Evolutionary conservation across 2,113 vertebrate genomes (phyloP).

Genomic region (Lota lota): DNA sequence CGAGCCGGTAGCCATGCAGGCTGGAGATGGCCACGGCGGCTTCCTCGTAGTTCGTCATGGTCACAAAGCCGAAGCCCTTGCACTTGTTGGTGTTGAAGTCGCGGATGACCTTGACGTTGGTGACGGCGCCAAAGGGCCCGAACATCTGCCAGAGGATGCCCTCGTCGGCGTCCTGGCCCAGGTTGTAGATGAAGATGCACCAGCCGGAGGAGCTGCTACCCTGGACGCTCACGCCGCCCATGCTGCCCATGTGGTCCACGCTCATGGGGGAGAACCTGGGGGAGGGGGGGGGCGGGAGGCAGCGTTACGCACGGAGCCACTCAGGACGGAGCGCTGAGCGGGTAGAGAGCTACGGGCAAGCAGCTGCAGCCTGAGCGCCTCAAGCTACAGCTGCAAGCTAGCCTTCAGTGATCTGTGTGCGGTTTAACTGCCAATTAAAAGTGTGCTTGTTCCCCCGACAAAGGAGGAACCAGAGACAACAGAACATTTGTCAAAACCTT

Average conservation of each 20-base stretch:
- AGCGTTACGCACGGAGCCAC: background rate
- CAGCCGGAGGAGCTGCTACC: conserved; percentile 90
- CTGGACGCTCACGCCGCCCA: conserved; percentile 88
- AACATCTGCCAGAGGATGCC: conserved; percentile 99
- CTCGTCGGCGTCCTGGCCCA: conserved; percentile 95
- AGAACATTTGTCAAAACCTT: too few relatives aligned
- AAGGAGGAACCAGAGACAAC: too few relatives aligned
- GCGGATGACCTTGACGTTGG: conserved; percentile 98
- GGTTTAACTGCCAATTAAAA: too few relatives aligned
- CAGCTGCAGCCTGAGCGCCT: too few relatives aligned
- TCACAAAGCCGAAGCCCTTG: conserved; percentile 99
- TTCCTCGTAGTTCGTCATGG: conserved; percentile 99
- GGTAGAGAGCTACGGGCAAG: too few relatives aligned
- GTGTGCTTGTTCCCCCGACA: too few relatives aligned
- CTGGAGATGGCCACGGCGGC: conserved; percentile 98
- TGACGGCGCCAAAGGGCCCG: conserved; percentile 96
- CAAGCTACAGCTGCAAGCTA: too few relatives aligned
- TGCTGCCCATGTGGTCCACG: conserved; percentile 95
- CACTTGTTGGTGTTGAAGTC: conserved; percentile 99
- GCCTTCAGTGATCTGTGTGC: too few relatives aligned
- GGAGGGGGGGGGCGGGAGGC: conserved; percentile 38
- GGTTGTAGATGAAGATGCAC: conserved; percentile 99
- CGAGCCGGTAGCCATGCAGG: conserved; percentile 96
- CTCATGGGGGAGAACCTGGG: conserved; percentile 97
- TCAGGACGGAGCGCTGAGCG: too few relatives aligned